Base-by-base conservation (phyloP, 2,888 invertebrate genomes). In the Octonoba sinensis region DNA sequence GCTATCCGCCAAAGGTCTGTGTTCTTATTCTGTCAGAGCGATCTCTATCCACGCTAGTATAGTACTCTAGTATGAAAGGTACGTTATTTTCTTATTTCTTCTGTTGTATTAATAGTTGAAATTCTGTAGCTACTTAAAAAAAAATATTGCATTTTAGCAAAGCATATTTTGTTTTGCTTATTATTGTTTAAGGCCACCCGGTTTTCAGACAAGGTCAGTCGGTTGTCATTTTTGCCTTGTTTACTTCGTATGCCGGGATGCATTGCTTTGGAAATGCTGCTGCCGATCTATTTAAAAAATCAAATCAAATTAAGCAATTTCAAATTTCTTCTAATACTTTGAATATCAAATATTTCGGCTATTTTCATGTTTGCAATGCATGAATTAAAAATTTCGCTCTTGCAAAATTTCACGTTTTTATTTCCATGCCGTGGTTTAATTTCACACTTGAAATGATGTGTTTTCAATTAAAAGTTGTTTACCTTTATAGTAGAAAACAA, bases 191-290 rank as follows among this genome's bases (percentile, higher is more conserved):
- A 66, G 74, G 74, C 74, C 66, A 59, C 66, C 66, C 66, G 74
- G 74, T 75, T 75, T 74, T 47, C 49, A 49, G 49, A 59, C 74
- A 75, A 75, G 74, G 74, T 75, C 74, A 75, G 66, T 75, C 49
- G 49, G 66, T 75, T 75, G 74, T 47, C 54, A 75, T 49, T 59
- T 49, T 20, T 12, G 44, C 56, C 24, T 24, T 75, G 74, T 75
- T 75, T 75, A 75, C 66, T 60, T 75, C 51, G 54, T 4, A 15
- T 59, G 24, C 24, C 24, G 27, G 36, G 36, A 36, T 4, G 36
- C 36, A 6, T 36, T 36, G 8, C 36, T 36, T 36, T 36, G 11
- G n/a, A 36, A 36, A 8, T 36, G 36, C 36, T 36, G 36, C 36
- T 36, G 36, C 36, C 36, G 36, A 36, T 36, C 36, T 36, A 36